Conservation (phyloP, 1,140 invertebrate species). For the Diplogasteroides magnus region DNA sequence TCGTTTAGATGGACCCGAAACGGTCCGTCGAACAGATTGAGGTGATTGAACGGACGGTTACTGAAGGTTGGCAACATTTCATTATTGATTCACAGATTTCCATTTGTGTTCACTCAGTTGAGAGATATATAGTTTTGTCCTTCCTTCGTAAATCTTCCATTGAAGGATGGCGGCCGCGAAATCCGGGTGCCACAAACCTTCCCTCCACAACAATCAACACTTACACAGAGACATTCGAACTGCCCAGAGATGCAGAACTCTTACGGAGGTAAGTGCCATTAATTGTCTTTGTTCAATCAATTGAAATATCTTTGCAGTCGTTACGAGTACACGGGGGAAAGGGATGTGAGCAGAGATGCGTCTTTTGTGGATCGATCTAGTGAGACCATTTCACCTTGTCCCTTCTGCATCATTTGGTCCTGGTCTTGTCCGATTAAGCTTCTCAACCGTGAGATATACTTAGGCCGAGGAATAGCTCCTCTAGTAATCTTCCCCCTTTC, state of each 20-base stretch:
- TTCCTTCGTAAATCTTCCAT: not conserved
- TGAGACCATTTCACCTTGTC: not conserved
- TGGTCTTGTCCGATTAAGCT: no score
- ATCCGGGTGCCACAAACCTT: slow-evolving; percentile 1
- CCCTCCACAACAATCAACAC: slow-evolving; percentile 10
- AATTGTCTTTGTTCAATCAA: slow-evolving; percentile 18
- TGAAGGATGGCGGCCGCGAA: slow-evolving; percentile 7
- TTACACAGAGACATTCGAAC: slow-evolving; percentile 6
- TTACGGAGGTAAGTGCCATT: slow-evolving; percentile 9
- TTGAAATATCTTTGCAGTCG: slow-evolving; percentile 18
- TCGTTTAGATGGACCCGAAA: no score
- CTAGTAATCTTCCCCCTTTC: no score
- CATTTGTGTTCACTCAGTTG: no score
- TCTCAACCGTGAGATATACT: no score
- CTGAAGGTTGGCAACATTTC: slow-evolving; percentile 35
- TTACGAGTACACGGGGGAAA: slow-evolving; percentile 47
- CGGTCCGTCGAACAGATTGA: slow-evolving; percentile 48
- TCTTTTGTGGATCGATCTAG: slow-evolving; percentile 42
- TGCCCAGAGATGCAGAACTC: not conserved
- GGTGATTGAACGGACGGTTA: slow-evolving; percentile 43
- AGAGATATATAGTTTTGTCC: not conserved
- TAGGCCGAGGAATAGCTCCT: no score
- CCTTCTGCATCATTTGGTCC: slow-evolving; percentile 3
- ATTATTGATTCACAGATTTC: slow-evolving; percentile 21
- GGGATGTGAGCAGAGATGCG: slow-evolving; percentile 42